Evolutionary conservation across 2,888 invertebrate species (phyloP), one percentile per base, ranked within the genome.

Genomic region (Ophion costatus): DNA sequence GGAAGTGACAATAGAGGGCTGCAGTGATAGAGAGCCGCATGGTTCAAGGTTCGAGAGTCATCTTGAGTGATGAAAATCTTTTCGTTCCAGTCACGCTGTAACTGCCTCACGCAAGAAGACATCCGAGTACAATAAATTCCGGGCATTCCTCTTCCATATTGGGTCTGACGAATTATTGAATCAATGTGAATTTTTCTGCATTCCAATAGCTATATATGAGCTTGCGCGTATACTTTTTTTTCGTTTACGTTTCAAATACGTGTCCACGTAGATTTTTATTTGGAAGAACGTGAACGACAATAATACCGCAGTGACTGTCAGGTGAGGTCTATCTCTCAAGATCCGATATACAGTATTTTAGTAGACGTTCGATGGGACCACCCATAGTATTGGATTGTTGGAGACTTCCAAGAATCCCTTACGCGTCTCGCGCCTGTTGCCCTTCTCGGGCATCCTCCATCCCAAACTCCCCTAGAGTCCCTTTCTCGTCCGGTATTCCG

Each of bases 341-440:
- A 57, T 73, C 42, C 66, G 70, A 71, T 64, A 66, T 78, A 66
- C 42, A 73, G 69, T 20, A 63, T 69, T 80, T 82, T 66, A 45
- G 84, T 84, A 56, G 59, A 64, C 45, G 66, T 77, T 57, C 70
- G 86, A 87, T 75, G 82, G 88, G 90, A 90, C 90, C 90, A 90
- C 90, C 90, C 90, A 89, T 90, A 81, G 89, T 75, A 80, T 79
- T 82, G 89, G 88, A 90, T 88, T 88, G 89, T 87, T 84, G 88
- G 85, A 82, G 88, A 82, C 79, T 90, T 90, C 90, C 86, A 77
- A 88, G 90, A 90, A 90, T 88, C 85, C 79, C 87, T 85, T 85
- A 82, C 87, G 87, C 86, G 87, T 89, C 88, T 76, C 29, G 45
- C 66, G 42, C 20, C 4, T 14, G 51, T 59, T 33, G 38, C 9